Percentiles rank a stretch among this genome's conserved stretches.
Evolutionary conservation across 1,140 invertebrate genomes (phyloP).

Genomic region (Caerostris darwini): DNA sequence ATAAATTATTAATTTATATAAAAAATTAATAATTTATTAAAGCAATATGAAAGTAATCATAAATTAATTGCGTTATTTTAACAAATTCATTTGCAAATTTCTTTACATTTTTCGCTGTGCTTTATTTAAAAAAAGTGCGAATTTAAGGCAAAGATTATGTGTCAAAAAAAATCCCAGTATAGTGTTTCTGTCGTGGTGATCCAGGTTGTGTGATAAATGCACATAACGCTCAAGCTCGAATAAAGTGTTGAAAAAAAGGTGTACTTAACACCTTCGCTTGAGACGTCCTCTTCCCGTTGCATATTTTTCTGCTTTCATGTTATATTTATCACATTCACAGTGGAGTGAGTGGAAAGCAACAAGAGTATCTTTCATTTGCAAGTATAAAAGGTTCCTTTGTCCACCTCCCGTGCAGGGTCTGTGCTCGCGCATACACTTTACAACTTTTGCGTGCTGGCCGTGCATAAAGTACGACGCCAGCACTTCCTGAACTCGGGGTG

Average conservation of each 20-base stretch:
- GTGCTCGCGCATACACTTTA: not conserved
- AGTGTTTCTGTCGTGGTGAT: too few species aligned
- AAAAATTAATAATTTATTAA: too few species aligned
- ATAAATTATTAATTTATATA: too few species aligned
- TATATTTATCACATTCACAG: not conserved
- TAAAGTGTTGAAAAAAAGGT: constrained; percentile 10
- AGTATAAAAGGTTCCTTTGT: constrained; percentile 18
- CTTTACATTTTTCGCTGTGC: too few species aligned
- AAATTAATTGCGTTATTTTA: too few species aligned
- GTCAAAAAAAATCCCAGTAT: too few species aligned
- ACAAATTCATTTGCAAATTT: too few species aligned
- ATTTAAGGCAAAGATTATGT: too few species aligned
- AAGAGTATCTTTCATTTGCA: constrained; percentile 26
- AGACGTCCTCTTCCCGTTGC: constrained; percentile 3
- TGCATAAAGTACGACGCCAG: not conserved
- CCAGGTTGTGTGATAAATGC: not conserved
- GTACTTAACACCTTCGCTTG: constrained; percentile 14
- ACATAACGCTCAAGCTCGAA: not conserved
- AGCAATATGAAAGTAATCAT: too few species aligned
- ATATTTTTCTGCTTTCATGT: not conserved
- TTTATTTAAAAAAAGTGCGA: too few species aligned
- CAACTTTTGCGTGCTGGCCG: not conserved
- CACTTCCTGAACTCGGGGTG: not conserved
- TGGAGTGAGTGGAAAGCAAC: not conserved
- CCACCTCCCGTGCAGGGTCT: not conserved